phyloP scores from a whole-genome alignment of 2,797 vertebrate species.

The Fringilla coelebs region DNA sequence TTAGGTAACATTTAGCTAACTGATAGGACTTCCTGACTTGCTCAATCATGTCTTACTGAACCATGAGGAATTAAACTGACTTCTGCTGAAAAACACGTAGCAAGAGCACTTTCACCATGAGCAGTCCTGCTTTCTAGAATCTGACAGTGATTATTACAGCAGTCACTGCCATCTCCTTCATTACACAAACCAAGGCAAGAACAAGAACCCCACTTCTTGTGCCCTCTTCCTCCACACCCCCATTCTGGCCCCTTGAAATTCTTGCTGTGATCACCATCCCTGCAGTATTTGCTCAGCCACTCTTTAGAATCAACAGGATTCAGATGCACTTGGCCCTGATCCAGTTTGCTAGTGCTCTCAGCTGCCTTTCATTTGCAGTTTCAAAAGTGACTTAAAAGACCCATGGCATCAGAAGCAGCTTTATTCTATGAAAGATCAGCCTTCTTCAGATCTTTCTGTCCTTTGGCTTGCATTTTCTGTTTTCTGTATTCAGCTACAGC shows the following conservation, averaged over 20 bases:
- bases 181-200: background rate
- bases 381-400: slow-evolving; percentile 26
- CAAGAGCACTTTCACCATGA: background rate
- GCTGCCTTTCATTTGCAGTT: slow-evolving; percentile 4
- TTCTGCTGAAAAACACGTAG: background rate
- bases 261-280: background rate
- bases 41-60: background rate
- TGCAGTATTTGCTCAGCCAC: background rate
- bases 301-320: background rate
- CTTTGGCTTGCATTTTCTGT: background rate
- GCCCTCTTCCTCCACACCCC: background rate
- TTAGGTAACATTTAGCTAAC: background rate
- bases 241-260: background rate
- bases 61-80: background rate
- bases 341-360: background rate
- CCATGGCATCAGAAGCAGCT: background rate
- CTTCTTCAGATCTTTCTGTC: background rate
- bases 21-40: background rate
- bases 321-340: background rate
- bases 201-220: background rate
- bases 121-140: background rate
- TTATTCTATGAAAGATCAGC: background rate
- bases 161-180: background rate
- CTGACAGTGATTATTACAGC: background rate
- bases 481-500: background rate